A percentile compares a stretch with the other conserved stretches of the same genome.
Evolutionary conservation across 1,140 invertebrate species (phyloP).

Genomic region (Euwallacea similis): DNA sequence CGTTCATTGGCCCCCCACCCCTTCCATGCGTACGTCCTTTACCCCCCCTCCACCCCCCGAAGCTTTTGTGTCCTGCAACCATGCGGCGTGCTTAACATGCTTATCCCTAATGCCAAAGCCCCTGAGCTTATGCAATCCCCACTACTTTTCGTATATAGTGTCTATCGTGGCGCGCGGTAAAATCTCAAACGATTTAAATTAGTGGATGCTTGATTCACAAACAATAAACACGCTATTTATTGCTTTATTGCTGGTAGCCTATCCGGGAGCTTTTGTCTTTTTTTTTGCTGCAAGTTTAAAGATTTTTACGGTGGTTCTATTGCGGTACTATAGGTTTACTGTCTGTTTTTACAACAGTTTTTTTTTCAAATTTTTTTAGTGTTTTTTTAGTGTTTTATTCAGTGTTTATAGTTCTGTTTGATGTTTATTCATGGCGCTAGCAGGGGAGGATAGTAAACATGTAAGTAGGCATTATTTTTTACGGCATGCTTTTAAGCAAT

Average conservation of each 20-base stretch:
- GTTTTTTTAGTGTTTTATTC: background rate
- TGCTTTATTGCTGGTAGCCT: conserved; percentile 27
- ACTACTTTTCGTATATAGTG: conserved; percentile 31
- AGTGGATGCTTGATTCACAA: conserved; percentile 45
- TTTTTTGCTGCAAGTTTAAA: conserved; percentile 6
- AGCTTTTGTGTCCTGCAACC: conserved; percentile 24
- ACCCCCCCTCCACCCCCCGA: background rate
- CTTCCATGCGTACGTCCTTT: conserved; percentile 2
- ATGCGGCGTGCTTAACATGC: conserved; percentile 29
- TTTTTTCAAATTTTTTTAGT: conserved; percentile 1
- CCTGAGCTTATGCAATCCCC: conserved; percentile 42
- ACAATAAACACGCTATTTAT: conserved; percentile 42
- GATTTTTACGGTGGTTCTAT: conserved; percentile 1
- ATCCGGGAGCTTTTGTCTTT: conserved; percentile 11
- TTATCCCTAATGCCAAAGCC: conserved; percentile 42
- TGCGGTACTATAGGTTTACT: background rate
- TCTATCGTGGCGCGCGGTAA: conserved; percentile 40
- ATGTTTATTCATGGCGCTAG: background rate
- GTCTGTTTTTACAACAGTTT: background rate
- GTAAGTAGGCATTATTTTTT: too few species aligned
- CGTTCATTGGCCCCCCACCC: conserved; percentile 29
- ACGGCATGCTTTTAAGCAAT: too few species aligned
- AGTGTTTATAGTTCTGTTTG: background rate
- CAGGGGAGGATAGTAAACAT: too few species aligned
- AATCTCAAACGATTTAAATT: conserved; percentile 48